These are phyloP conservation scores for Acleris laterana DNA, from an alignment of 2,888 invertebrate species.

Conservation along the genomic window DNA sequence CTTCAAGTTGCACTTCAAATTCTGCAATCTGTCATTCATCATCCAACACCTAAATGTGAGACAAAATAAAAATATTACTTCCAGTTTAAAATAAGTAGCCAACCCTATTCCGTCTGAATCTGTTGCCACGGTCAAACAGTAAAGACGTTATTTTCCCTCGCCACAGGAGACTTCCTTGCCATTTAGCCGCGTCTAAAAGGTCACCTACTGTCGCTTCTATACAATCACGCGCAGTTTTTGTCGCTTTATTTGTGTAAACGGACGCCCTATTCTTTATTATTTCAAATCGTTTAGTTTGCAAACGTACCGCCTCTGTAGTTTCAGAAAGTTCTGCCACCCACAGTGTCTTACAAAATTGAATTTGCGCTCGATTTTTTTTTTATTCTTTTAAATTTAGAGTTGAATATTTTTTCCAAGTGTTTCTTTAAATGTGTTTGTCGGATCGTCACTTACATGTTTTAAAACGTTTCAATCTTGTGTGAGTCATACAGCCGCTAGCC, in stretches of 20 bases:
- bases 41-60: too few species aligned
- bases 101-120: slow-evolving; percentile 56
- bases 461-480: slow-evolving; percentile 67
- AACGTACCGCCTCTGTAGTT: slow-evolving; percentile 69
- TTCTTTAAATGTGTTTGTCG: slow-evolving; percentile 42
- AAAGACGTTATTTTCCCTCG: slow-evolving; percentile 66
- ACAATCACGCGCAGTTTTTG: slow-evolving; percentile 57
- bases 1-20: too few species aligned
- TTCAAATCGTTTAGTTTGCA: slow-evolving; percentile 67
- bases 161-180: slow-evolving; percentile 74
- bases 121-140: slow-evolving; percentile 61
- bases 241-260: slow-evolving; percentile 63
- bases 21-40: too few species aligned
- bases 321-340: slow-evolving; percentile 63
- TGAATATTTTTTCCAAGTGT: slow-evolving; percentile 40
- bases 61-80: not conserved
- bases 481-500: slow-evolving; percentile 59
- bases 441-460: slow-evolving; percentile 63
- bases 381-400: slow-evolving; percentile 41
- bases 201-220: slow-evolving; percentile 67
- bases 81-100: slow-evolving; percentile 36
- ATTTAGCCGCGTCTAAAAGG: slow-evolving; percentile 69
- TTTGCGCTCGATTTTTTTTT: too few species aligned
- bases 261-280: slow-evolving; percentile 64
- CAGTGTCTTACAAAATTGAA: slow-evolving; percentile 52